Evolutionary conservation across 2,797 vertebrate species (phyloP), one percentile per base, ranked within the genome.

Genomic region (Pyrocephalus nanus): DNA sequence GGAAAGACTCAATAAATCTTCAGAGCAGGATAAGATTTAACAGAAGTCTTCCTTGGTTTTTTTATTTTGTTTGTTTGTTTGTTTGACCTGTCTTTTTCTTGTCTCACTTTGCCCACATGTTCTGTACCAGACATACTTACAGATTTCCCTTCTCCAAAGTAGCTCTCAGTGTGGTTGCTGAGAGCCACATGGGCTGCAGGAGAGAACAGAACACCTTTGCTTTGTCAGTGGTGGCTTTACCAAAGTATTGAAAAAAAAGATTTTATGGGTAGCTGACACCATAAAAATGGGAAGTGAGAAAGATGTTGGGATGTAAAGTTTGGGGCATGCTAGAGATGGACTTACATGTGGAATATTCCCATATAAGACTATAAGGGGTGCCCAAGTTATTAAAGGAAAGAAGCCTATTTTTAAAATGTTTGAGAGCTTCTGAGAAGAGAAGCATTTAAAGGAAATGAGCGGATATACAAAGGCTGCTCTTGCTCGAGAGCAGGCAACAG

Each of bases 311-410:
- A 34, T 34, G 30, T n/a, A 48, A 78, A 65, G 3, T 75, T 81
- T 77, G 47, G 19, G 27, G 1, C 8, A 11, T 51, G 19, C 19
- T 72, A 43, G 40, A 76, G 8, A 51, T 58, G 47, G 17, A 30
- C 32, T 25, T 60, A n/a, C 7, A 4, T 11, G 2, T 47, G 36
- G 58, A 43, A 36, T 34, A 50, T 26, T 73, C 32, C 38, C 21
- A 29, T 27, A 29, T 0, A 0, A 1, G 1, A 75, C 17, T 12
- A 6, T 38, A 60, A n/a, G 9, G 6, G 13, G 29, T 8, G 2
- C 8, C 6, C 43, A 61, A 67, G 74, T 27, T 74, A 22, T 22
- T 38, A 26, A 77, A 58, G 30, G 57, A 74, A 51, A 62, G 12
- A 60, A 29, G 0, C 3, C 2, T 8, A 22, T 57, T 85, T 91